A percentile compares a stretch with the other conserved stretches of the same genome.
phyloP scores from a whole-genome alignment of 2,797 vertebrate species.

The Lepidocolaptes lacrymiger region DNA sequence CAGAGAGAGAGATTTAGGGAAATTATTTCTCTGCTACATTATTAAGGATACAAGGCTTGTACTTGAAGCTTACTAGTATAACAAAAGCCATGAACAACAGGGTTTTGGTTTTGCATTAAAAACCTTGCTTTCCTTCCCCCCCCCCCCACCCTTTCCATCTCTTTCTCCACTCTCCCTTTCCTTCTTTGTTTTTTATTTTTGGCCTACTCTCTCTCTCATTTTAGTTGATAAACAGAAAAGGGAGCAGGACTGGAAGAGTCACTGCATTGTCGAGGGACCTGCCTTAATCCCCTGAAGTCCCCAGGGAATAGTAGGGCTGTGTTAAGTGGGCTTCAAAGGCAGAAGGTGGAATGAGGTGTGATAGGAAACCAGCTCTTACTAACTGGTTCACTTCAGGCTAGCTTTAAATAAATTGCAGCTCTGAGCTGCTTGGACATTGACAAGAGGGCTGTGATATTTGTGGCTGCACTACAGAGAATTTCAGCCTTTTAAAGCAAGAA shows the following conservation, averaged over 20 bases:
- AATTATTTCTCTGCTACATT: background rate
- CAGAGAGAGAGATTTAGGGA: background rate
- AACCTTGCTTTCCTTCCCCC: background rate
- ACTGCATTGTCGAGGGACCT: constrained; percentile 25
- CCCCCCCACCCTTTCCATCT: fast-evolving
- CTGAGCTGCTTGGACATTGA: constrained; percentile 51
- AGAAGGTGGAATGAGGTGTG: constrained; percentile 62
- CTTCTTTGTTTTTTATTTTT: background rate
- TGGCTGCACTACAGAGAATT: constrained; percentile 49
- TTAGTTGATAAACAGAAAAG: constrained; percentile 41
- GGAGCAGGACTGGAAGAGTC: constrained; percentile 30
- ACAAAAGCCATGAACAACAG: background rate
- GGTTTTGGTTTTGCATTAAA: background rate
- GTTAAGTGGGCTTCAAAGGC: constrained; percentile 69
- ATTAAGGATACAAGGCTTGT: background rate
- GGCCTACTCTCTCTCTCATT: background rate
- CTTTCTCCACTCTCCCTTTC: background rate
- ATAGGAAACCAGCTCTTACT: constrained; percentile 68
- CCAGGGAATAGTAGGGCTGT: constrained; percentile 17
- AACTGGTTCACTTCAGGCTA: constrained; percentile 71
- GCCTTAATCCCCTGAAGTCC: constrained; percentile 41
- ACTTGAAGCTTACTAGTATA: background rate
- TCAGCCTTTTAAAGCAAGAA: constrained; percentile 27
- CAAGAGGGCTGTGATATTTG: constrained; percentile 55
- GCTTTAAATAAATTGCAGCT: constrained; percentile 66